phyloP scores from a whole-genome alignment of 2,797 vertebrate genomes.

The Chrosomus eos region DNA sequence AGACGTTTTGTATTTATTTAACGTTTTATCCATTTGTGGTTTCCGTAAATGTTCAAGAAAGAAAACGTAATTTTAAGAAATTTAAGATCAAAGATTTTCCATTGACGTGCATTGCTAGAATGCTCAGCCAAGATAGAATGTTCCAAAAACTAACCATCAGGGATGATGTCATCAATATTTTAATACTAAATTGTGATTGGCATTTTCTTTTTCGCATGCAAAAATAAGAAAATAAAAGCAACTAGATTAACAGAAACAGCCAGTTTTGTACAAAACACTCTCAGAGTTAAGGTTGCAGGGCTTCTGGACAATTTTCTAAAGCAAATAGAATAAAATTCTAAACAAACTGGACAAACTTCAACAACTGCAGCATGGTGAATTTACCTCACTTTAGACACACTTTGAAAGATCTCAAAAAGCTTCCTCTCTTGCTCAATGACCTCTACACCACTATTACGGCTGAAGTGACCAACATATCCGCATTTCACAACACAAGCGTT shows the following conservation, averaged over 20 bases:
- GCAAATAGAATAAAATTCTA: background rate
- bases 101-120: background rate
- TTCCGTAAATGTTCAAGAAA: background rate
- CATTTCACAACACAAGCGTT: background rate
- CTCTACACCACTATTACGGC: background rate
- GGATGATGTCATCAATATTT: background rate
- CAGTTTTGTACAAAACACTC: background rate
- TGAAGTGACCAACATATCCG: background rate
- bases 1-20: background rate
- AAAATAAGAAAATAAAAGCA: background rate
- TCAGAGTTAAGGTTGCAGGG: background rate
- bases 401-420: background rate
- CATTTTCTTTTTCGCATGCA: background rate
- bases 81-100: background rate
- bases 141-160: background rate
- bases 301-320: background rate
- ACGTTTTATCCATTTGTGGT: background rate
- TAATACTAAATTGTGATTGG: background rate
- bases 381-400: background rate
- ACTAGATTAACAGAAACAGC: background rate
- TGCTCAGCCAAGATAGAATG: no score
- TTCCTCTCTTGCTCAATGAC: constrained; percentile 27
- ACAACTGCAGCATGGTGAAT: background rate
- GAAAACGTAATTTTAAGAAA: background rate
- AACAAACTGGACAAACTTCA: background rate